A percentile compares a stretch with the other conserved stretches of the same genome.
These are phyloP conservation scores for Protomyctophum bolini DNA, from an alignment of 2,113 vertebrate species.

Conservation along the genomic window DNA sequence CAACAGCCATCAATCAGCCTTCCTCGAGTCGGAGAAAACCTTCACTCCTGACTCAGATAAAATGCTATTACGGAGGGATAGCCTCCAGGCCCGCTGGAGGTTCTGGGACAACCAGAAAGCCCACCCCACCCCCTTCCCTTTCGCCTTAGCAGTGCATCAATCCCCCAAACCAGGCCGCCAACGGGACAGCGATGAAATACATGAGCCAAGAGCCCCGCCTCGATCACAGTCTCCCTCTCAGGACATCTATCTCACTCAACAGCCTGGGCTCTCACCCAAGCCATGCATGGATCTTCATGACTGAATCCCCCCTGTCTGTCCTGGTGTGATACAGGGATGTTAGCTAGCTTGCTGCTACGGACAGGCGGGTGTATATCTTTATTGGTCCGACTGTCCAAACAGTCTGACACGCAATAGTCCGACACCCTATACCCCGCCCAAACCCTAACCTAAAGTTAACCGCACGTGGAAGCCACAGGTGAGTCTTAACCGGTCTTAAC, in stretches of 20 bases:
- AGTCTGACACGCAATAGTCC: no score
- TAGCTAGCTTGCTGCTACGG: slow-evolving; percentile 17
- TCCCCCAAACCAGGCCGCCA: slow-evolving; percentile 41
- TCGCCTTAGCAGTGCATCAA: not conserved
- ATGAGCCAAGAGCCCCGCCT: slow-evolving; percentile 41
- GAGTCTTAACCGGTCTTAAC: no score
- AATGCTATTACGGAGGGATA: slow-evolving; percentile 52
- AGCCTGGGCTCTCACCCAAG: slow-evolving; percentile 18
- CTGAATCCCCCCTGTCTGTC: slow-evolving; percentile 53
- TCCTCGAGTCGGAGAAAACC: slow-evolving; percentile 55
- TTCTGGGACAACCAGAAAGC: not conserved
- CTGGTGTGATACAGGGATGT: slow-evolving; percentile 38
- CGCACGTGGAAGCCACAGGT: no score
- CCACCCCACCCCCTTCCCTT: not conserved
- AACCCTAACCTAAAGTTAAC: no score
- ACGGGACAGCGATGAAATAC: slow-evolving; percentile 48
- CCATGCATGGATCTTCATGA: slow-evolving; percentile 55
- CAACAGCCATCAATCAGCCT: slow-evolving; percentile 60
- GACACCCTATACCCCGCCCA: no score
- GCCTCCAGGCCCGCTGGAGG: slow-evolving; percentile 10
- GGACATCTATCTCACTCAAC: slow-evolving; percentile 67
- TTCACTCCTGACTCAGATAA: slow-evolving; percentile 58
- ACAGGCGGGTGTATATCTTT: slow-evolving; percentile 1
- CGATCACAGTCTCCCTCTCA: slow-evolving; percentile 38
- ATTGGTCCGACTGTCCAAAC: no score